Conservation (phyloP, 2,797 vertebrate genomes). For the Amblyraja radiata region DNA sequence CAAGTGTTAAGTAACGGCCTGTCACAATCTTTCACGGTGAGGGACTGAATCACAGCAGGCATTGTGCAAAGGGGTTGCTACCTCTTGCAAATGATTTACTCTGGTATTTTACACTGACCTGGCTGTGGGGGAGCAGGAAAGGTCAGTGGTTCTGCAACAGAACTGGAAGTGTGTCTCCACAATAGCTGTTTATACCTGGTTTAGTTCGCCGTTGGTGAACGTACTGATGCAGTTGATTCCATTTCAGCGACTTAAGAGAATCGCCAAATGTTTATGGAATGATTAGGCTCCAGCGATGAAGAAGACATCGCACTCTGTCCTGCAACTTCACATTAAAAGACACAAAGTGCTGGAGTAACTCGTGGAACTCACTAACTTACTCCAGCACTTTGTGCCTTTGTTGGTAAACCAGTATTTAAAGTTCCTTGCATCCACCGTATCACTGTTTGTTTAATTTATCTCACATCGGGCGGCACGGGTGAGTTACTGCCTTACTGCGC, state of each 20-base stretch:
- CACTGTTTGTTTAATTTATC: neutral
- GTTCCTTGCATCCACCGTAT: too few species aligned
- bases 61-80: neutral
- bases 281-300: neutral
- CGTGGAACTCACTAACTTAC: too few species aligned
- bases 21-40: constrained; percentile 56
- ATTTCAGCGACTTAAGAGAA: neutral
- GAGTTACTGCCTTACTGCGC: too few species aligned
- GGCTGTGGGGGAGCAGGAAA: neutral
- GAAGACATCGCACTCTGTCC: neutral
- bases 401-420: too few species aligned
- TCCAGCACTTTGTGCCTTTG: too few species aligned
- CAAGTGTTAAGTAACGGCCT: constrained; percentile 63
- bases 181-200: neutral
- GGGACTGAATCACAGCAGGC: neutral
- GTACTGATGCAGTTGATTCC: neutral
- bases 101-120: constrained; percentile 15
- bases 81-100: constrained; percentile 6
- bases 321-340: neutral
- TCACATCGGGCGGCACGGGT: neutral
- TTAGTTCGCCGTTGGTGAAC: neutral
- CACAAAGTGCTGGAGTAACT: too few species aligned
- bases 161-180: neutral
- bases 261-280: neutral
- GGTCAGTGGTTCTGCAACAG: neutral